Conservation (phyloP, 2,797 vertebrate genomes). For the Eremophila alpestris region DNA sequence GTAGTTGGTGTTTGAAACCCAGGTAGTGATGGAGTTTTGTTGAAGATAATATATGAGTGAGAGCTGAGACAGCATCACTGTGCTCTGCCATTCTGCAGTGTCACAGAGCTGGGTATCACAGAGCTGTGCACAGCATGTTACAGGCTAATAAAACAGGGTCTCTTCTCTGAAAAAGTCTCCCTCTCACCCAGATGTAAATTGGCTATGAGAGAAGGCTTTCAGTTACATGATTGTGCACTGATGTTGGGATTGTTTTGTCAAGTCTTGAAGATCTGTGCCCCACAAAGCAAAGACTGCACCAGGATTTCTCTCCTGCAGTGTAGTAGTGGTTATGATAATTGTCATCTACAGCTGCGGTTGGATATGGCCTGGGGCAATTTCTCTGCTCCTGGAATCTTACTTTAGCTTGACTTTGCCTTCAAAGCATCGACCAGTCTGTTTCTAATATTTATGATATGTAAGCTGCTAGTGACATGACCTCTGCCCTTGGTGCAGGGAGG, state of each 20-base stretch:
- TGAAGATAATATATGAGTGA: neutral
- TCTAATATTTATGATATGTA: conserved; percentile 48
- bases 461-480: conserved; percentile 36
- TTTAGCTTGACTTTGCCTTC: conserved; percentile 12
- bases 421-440: conserved; percentile 35
- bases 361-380: conserved; percentile 7
- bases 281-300: neutral
- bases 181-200: neutral
- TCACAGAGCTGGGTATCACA: neutral
- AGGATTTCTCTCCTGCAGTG: neutral
- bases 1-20: neutral
- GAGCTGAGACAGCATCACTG: neutral
- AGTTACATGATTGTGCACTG: neutral
- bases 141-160: neutral
- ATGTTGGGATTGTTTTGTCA: neutral
- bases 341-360: neutral
- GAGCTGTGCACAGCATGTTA: neutral
- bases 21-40: neutral
- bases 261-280: neutral
- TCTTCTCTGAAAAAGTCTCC: neutral
- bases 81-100: neutral
- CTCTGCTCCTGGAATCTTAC: conserved; percentile 12
- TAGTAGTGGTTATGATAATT: neutral
- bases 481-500: neutral
- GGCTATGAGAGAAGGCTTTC: neutral